phyloP scores from a whole-genome alignment of 2,888 invertebrate species.

The Chymomyza fuscimana region DNA sequence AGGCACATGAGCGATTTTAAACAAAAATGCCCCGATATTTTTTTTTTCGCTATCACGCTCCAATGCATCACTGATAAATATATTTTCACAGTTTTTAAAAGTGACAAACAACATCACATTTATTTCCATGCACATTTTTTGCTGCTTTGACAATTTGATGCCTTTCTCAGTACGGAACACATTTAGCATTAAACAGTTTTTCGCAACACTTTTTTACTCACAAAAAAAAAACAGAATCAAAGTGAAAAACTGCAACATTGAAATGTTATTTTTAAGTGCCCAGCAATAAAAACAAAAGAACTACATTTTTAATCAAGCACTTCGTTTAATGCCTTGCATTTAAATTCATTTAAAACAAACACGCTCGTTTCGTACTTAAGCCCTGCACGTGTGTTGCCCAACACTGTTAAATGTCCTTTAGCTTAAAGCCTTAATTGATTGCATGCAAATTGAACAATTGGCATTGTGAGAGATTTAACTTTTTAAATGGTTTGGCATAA shows the following conservation, averaged over 20 bases:
- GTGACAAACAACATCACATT: too few species aligned
- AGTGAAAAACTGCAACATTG: not conserved
- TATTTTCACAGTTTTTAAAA: too few species aligned
- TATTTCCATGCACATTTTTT: too few species aligned
- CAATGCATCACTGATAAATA: too few species aligned
- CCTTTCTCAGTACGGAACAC: not conserved
- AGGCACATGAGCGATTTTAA: too few species aligned
- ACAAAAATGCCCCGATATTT: too few species aligned
- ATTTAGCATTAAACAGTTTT: slow-evolving; percentile 3
- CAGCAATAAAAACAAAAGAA: not conserved
- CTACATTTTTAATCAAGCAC: slow-evolving; percentile 47
- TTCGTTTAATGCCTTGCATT: slow-evolving; percentile 52
- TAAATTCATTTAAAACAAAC: slow-evolving; percentile 53
- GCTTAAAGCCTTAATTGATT: slow-evolving; percentile 13
- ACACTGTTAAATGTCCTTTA: not conserved
- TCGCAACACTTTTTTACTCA: slow-evolving; percentile 6
- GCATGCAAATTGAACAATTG: slow-evolving; percentile 7
- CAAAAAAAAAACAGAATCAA: not conserved
- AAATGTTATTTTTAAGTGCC: not conserved
- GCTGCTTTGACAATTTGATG: too few species aligned
- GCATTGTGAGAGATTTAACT: slow-evolving; percentile 1
- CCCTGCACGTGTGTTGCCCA: not conserved
- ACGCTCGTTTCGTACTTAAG: not conserved
- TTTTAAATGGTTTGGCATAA: not conserved
- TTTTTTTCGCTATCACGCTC: too few species aligned